Conservation (phyloP, 2,888 invertebrate species). For the Andrena bicolor region DNA sequence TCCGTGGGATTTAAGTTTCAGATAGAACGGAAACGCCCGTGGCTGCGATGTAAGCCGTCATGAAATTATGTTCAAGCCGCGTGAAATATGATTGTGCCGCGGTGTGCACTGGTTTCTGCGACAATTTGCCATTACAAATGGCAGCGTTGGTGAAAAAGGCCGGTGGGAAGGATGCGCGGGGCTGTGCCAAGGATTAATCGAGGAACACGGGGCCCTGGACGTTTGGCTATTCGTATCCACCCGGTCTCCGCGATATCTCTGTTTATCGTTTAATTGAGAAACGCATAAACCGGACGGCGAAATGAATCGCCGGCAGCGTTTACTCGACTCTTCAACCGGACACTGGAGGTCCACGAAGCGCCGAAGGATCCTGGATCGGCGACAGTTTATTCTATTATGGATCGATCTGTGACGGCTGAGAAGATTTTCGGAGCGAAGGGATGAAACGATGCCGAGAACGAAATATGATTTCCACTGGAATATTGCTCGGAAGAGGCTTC, state of each 20-base stretch:
- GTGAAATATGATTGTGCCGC: conserved; percentile 41
- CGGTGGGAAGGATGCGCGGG: conserved; percentile 33
- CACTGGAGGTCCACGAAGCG: background rate
- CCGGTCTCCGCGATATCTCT: conserved; percentile 50
- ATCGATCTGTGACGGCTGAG: background rate
- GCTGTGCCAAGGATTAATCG: conserved; percentile 56
- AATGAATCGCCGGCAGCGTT: conserved; percentile 41
- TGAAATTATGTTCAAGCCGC: background rate
- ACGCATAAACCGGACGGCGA: conserved; percentile 28
- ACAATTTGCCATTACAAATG: conserved; percentile 43
- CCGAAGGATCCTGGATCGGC: background rate
- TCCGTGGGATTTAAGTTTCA: background rate
- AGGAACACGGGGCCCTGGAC: conserved; percentile 48
- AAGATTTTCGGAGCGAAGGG: too few species aligned
- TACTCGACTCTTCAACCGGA: background rate
- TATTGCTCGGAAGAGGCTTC: background rate
- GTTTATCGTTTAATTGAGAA: conserved; percentile 59
- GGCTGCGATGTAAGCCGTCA: background rate
- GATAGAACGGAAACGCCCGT: conserved; percentile 3
- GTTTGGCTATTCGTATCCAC: conserved; percentile 52
- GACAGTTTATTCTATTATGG: background rate
- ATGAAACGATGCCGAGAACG: too few species aligned
- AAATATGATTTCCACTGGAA: too few species aligned
- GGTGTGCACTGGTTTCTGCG: conserved; percentile 18
- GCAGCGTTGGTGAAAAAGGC: conserved; percentile 36